Base-by-base conservation (phyloP, 1,140 invertebrate genomes). In the Steinernema khuongi region DNA sequence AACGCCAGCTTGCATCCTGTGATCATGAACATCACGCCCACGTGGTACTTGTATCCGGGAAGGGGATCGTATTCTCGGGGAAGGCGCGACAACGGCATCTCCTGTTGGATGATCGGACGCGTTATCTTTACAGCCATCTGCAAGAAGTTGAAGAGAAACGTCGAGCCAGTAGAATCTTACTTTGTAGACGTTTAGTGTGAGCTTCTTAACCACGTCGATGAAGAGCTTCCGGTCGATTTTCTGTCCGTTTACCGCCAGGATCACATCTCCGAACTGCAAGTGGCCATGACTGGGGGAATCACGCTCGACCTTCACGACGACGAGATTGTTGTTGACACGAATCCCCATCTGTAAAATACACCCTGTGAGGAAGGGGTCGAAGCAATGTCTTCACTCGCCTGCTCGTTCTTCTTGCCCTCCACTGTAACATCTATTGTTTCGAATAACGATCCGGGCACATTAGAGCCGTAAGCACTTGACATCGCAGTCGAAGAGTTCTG, bases 1-100 rank as follows among this genome's bases (percentile, higher is more conserved):
- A 74, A 31, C 1, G 36, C 36, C 19, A 74, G 72, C 31, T 74
- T 74, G 33, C 72, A 74, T 11, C 72, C 72, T 22, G 67, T 30
- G 28, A 74, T 44, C 70, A 32, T 69, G 68, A 33, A 69, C 68
- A 32, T 69, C 14, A 69, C 50, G 11, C 50, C 50, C 11, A 60
- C 50, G 50, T 60, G 50, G 50, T 60, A 60, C 19, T 60, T 60
- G 50, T 60, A 60, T 4, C 50, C 50, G 14, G 50, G 50, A 7
- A 60, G 14, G 11, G 50, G 50, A 22, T 60, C 50, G 50, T 60
- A 60, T 22, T 60, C 50, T 26, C 50, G 50, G 4, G 50, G 50
- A 17, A 60, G 50, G 19, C 50, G 50, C 4, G 11, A 17, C 19
- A 60, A 4, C 50, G 14, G 11, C 50, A 60, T 14, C 4, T 60